phyloP scores from a whole-genome alignment of 1,140 invertebrate species.

The Zaprionus tsacasi region DNA sequence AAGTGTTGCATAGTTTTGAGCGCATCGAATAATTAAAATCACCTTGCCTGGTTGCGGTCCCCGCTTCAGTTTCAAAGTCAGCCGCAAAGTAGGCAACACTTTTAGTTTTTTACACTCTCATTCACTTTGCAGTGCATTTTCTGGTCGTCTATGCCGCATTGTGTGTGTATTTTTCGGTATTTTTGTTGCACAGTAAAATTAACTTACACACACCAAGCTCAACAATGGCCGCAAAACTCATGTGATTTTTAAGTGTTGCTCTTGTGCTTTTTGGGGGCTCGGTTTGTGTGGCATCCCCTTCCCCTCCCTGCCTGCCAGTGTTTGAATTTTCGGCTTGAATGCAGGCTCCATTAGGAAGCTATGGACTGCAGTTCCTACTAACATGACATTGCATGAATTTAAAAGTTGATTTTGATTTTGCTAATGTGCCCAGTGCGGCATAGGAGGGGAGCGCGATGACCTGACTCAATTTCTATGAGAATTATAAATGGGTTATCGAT shows the following conservation, averaged over 20 bases:
- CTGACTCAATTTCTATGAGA: background rate
- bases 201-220: slow-evolving; percentile 37
- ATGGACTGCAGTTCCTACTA: slow-evolving; percentile 14
- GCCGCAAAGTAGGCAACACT: background rate
- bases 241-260: slow-evolving; percentile 36
- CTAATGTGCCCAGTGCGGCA: slow-evolving; percentile 13
- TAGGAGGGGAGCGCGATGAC: slow-evolving; percentile 12
- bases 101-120: background rate
- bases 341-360: slow-evolving; percentile 40
- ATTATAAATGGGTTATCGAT: slow-evolving; percentile 15
- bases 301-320: background rate
- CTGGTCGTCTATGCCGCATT: background rate
- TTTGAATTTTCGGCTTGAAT: slow-evolving; percentile 25
- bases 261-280: too few species aligned
- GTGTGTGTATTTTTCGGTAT: background rate
- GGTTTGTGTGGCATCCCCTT: slow-evolving; percentile 3
- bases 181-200: slow-evolving; percentile 24
- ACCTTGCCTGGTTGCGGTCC: background rate
- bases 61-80: background rate
- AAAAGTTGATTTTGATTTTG: slow-evolving; percentile 32
- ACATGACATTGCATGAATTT: slow-evolving; percentile 60
- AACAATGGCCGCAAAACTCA: slow-evolving; percentile 6
- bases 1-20: background rate
- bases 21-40: background rate
- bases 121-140: background rate